These are phyloP conservation scores for Gorsachius magnificus DNA, from an alignment of 2,797 vertebrate species.

Conservation along the genomic window DNA sequence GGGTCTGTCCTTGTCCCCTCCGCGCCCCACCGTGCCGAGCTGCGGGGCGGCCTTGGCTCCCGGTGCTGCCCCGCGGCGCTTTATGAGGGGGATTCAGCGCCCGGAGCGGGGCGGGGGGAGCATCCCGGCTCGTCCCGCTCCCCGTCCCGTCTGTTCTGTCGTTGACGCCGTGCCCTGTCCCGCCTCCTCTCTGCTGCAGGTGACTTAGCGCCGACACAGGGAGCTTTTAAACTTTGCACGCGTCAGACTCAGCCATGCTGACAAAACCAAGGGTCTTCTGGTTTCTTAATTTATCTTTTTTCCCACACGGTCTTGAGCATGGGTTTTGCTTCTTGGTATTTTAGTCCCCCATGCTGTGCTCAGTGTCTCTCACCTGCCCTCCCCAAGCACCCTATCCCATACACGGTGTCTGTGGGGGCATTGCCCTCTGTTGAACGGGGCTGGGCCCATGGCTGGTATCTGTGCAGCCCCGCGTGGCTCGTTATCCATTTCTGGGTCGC, in stretches of 20 bases:
- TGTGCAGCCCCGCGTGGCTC: fast-evolving
- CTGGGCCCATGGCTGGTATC: fast-evolving
- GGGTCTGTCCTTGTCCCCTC: background rate
- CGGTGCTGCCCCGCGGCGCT: too few species aligned
- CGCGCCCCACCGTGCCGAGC: background rate
- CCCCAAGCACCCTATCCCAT: fast-evolving
- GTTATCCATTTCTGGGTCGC: fast-evolving
- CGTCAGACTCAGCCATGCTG: background rate
- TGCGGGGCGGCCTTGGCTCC: too few species aligned
- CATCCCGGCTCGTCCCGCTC: background rate
- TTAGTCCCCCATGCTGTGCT: fast-evolving
- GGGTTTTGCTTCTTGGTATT: background rate
- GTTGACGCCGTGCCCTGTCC: background rate
- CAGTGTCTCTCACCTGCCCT: fast-evolving
- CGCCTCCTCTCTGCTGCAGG: too few species aligned
- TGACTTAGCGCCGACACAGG: background rate
- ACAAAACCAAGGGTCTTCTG: too few species aligned
- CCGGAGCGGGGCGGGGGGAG: background rate
- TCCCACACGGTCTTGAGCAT: fast-evolving
- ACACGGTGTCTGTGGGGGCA: fast-evolving
- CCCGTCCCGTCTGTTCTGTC: fast-evolving
- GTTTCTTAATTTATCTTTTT: background rate
- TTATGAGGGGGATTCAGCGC: too few species aligned
- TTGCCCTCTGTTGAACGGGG: fast-evolving
- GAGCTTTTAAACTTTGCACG: background rate